Evolutionary conservation across 2,888 invertebrate genomes (phyloP), one percentile per base, ranked within the genome.

Genomic region (Xestobium rufovillosum): DNA sequence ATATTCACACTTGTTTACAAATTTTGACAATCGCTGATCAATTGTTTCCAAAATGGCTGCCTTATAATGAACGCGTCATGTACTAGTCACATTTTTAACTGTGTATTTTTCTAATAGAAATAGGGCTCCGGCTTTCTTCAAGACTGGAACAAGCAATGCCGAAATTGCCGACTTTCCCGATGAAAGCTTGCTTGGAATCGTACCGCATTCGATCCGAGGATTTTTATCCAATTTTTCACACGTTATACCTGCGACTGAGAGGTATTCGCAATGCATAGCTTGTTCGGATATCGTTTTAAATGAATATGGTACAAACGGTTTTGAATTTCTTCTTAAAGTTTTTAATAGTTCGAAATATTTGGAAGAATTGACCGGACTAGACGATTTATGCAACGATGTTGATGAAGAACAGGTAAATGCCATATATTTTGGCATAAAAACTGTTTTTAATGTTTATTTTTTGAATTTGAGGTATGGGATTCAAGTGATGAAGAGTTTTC

Each of bases 171-270:
- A 64, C 4, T 52, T 55, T 26, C 60, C 61, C 11, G 61, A 71
- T 1, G 71, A 77, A 51, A 78, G 82, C 1, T 67, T 83, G 1
- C 68, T 96, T 0, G 95, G 96, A 1, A 71, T 85, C 1, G 69
- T 95, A 15, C 95, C 96, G 0, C 96, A 97, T 61, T 87, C 94
- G 3, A 85, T 98, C 46, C 73, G 98, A 23, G 96, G 96, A 0
- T 94, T 89, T 61, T 68, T 98, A 3, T 82, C 84, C 47, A 76
- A 79, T 26, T 89, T 82, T 60, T 80, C 83, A 46, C 83, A 83
- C 32, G 78, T 92, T 25, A 63, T 83, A 35, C 95, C 95, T 1
- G 84, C 89, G 1, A 88, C 89, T 26, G 72, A 78, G 33, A 82
- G 87, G 51, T 98, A 92, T 69, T 73, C 77, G 36, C 83, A 87